A percentile compares a stretch with the other conserved stretches of the same genome.
These are phyloP conservation scores for Labia minor DNA, from an alignment of 2,888 invertebrate genomes.

Conservation along the genomic window DNA sequence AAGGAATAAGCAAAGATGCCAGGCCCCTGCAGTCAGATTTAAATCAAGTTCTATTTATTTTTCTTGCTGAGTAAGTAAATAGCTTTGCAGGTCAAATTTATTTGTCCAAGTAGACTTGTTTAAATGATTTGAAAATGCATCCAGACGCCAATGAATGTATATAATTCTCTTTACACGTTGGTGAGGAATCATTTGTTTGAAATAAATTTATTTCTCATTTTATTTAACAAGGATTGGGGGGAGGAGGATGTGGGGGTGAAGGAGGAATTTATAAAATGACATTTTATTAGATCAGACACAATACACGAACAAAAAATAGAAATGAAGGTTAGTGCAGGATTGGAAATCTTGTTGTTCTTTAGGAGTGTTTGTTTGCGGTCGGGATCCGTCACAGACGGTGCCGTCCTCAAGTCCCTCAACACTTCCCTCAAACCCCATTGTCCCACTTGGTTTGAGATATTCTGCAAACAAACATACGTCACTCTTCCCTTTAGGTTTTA, in stretches of 20 bases:
- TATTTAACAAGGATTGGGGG: too few species aligned
- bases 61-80: constrained; percentile 2
- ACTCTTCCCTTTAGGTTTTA: background rate
- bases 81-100: background rate
- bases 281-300: background rate
- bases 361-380: background rate
- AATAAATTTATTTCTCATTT: background rate
- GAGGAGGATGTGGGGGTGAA: too few species aligned
- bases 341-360: background rate
- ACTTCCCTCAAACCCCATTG: background rate
- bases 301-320: background rate
- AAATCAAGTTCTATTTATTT: constrained; percentile 6
- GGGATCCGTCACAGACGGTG: background rate
- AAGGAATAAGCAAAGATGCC: background rate
- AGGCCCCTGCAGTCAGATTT: background rate
- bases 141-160: background rate
- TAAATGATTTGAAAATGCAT: background rate
- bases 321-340: background rate
- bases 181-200: background rate
- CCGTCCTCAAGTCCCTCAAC: background rate
- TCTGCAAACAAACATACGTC: background rate
- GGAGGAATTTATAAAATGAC: background rate
- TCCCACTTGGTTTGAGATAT: background rate
- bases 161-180: background rate
- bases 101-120: constrained; percentile 7